Conservation (phyloP, 1,140 invertebrate genomes). For the Wiebesia pumilae region DNA sequence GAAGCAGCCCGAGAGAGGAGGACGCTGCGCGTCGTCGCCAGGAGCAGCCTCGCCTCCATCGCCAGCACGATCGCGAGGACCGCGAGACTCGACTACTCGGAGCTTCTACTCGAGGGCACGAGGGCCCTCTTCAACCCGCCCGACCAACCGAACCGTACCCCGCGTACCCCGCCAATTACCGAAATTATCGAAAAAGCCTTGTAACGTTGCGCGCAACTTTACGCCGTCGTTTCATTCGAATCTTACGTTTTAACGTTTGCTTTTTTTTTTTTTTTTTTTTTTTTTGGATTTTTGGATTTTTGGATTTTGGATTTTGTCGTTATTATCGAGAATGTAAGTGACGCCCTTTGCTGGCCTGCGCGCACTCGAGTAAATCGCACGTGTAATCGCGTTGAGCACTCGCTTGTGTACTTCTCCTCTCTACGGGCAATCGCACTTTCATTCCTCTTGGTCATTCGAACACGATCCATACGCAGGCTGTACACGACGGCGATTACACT, state of each 20-base stretch:
- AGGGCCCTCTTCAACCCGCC: background rate
- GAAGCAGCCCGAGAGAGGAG: background rate
- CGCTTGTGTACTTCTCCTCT: background rate
- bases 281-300: too few relatives aligned
- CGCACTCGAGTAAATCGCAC: too few relatives aligned
- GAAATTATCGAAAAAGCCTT: background rate
- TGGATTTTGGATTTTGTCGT: too few relatives aligned
- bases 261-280: too few relatives aligned
- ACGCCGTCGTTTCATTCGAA: background rate
- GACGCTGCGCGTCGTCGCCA: background rate
- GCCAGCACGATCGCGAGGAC: slow-evolving; percentile 90
- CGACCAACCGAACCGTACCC: background rate
- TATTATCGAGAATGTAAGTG: too few relatives aligned
- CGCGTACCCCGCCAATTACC: background rate
- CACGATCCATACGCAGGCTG: background rate
- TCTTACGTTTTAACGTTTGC: background rate
- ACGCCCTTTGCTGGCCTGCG: too few relatives aligned
- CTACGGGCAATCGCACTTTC: slow-evolving; percentile 12
- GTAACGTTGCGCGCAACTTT: background rate
- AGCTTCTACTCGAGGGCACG: slow-evolving; percentile 33
- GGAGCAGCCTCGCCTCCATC: slow-evolving; percentile 87
- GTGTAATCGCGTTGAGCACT: background rate
- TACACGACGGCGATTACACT: background rate
- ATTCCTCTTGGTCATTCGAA: background rate
- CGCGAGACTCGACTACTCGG: slow-evolving; percentile 77